Evolutionary conservation across 2,113 vertebrate species (phyloP).

Genomic region (Alouatta palliata): DNA sequence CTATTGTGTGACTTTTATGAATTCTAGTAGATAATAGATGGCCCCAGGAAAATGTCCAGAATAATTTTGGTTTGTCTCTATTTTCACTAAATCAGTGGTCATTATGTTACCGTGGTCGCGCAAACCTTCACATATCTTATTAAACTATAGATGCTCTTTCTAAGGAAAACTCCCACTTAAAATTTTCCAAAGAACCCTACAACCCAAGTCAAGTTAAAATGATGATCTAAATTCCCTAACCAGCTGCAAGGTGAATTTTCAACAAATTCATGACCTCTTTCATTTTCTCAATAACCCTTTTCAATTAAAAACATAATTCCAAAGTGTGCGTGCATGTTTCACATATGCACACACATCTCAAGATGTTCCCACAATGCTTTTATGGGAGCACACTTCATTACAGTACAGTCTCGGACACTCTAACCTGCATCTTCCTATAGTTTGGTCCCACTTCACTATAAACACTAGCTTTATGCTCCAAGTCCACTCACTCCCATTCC

Average conservation of each 20-base stretch:
- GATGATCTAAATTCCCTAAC: background rate
- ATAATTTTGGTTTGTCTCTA: background rate
- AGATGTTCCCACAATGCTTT: background rate
- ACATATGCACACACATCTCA: background rate
- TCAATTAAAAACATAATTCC: background rate
- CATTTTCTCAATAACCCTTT: background rate
- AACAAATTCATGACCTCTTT: background rate
- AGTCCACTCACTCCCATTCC: fast-evolving
- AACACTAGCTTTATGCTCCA: background rate
- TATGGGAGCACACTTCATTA: background rate
- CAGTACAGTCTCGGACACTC: background rate
- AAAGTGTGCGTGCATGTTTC: background rate
- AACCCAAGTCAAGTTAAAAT: background rate
- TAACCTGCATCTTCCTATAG: background rate
- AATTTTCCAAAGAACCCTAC: background rate
- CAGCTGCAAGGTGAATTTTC: background rate
- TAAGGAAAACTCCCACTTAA: background rate
- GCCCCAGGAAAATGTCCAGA: background rate
- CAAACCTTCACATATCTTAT: background rate
- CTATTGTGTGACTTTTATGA: background rate
- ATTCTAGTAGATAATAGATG: background rate
- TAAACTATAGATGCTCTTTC: background rate
- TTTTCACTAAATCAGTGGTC: background rate
- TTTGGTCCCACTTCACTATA: background rate
- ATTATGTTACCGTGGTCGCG: background rate